Conservation (phyloP, 2,888 invertebrate genomes). For the Cremastinae sp. region DNA sequence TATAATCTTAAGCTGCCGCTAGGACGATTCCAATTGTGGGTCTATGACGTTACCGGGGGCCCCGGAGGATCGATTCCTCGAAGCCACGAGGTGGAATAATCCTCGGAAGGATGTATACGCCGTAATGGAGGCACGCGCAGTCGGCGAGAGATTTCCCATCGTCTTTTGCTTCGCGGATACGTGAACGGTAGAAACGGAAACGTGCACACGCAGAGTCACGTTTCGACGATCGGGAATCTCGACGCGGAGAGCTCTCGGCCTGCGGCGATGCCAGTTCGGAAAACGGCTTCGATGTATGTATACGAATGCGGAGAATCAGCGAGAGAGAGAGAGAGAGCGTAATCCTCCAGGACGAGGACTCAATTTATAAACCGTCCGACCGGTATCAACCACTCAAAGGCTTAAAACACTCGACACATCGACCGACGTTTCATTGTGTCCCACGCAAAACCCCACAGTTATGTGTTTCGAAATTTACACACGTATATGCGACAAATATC, state of each 20-base stretch:
- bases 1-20: constrained; percentile 20
- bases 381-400: constrained; percentile 72
- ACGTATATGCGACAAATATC: background rate
- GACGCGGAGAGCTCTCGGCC: constrained; percentile 4
- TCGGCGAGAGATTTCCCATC: constrained; percentile 71
- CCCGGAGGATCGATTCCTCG: constrained; percentile 54
- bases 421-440: constrained; percentile 62
- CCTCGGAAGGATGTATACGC: constrained; percentile 66
- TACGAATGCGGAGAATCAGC: background rate
- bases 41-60: constrained; percentile 41
- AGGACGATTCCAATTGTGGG: constrained; percentile 46
- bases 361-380: constrained; percentile 74
- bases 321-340: constrained; percentile 61
- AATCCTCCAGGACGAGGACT: constrained; percentile 74
- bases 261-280: constrained; percentile 1
- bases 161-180: constrained; percentile 39
- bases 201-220: constrained; percentile 12
- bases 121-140: constrained; percentile 63
- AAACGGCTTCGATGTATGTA: constrained; percentile 7
- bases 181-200: background rate
- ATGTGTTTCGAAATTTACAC: constrained; percentile 18
- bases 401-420: constrained; percentile 73
- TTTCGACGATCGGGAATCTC: constrained; percentile 41
- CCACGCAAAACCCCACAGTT: constrained; percentile 33
- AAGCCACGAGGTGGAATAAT: constrained; percentile 73